Evolutionary conservation across 2,113 vertebrate species (phyloP), one percentile per base, ranked within the genome.

Genomic region (Siniperca chuatsi): DNA sequence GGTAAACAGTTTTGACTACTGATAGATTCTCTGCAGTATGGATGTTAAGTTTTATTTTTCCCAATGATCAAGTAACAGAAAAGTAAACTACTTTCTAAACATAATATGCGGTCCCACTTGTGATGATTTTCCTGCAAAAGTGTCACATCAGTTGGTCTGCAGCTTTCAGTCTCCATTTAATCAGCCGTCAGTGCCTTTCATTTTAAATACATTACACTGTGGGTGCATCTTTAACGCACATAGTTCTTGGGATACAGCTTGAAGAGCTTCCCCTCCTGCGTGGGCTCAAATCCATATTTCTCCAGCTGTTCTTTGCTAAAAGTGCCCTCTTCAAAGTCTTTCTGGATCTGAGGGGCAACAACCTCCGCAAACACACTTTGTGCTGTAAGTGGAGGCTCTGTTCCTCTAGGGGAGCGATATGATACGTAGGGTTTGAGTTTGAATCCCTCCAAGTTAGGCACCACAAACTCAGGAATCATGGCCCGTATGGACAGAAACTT

Each of bases 241-340:
- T 95, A 98, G 94, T 99, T 99, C 92, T 97, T 99, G 65, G 98
- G 98, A 90, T 97, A 97, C 35, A 99, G 93, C 90, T 97, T 96
- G 92, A 99, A 98, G 55, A 99, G 96, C 84, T 97, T 99, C 23
- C 96, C 97, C 0, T 98, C 96, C 90, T 99, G 97, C 0, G 93
- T 95, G 18, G 96, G 94, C 76, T 99, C 96, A 58, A 97, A 98
- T 75, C 98, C 98, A 5, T 99, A 99, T 87, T 97, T 98, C 64
- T 97, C 89, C 93, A 99, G 94, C 11, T 91, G 83, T 0, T 79
- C 74, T 20, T 92, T 93, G 76, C 93, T 95, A 46, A 97, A 98
- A 0, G 79, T 75, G 0, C 97, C 97, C 0, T 92, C 94, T 60
- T 95, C 93, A 62, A 97, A 88, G 92, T 99, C 98, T 88, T 89